Evolutionary conservation across 1,140 invertebrate species (phyloP).

Genomic region (Drosophila pallidifrons): DNA sequence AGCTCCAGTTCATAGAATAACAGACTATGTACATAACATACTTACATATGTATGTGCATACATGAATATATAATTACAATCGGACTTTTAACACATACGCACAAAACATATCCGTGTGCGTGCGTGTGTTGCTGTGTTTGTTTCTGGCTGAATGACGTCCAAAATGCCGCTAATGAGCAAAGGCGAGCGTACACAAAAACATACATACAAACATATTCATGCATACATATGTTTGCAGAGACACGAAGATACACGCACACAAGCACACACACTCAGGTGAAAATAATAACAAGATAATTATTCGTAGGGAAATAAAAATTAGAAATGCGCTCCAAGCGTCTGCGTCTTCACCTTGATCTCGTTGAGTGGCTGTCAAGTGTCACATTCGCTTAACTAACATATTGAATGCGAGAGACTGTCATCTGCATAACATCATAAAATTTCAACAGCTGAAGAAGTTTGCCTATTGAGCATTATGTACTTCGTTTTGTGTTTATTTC

Average conservation of each 20-base stretch:
- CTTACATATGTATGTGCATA: constrained; percentile 5
- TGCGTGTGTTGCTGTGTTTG: constrained; percentile 18
- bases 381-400: constrained; percentile 19
- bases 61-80: constrained; percentile 2
- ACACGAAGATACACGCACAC: constrained; percentile 27
- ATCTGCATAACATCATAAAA: constrained; percentile 19
- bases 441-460: constrained; percentile 9
- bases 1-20: constrained; percentile 7
- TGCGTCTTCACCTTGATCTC: constrained; percentile 34
- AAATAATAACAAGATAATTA: constrained; percentile 18
- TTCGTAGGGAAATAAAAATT: constrained; percentile 31
- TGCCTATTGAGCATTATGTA: constrained; percentile 1
- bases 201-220: constrained; percentile 7
- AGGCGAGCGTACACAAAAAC: constrained; percentile 29
- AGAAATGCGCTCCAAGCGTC: constrained; percentile 9
- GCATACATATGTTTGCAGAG: constrained; percentile 19
- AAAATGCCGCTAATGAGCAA: constrained; percentile 73
- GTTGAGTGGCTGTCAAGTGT: not conserved
- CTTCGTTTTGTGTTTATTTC: constrained; percentile 60
- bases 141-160: constrained; percentile 55
- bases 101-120: not conserved
- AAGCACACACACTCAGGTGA: constrained; percentile 21
- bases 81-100: not conserved
- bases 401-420: not conserved
- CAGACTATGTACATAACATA: constrained; percentile 12